Percentiles rank a stretch among this genome's conserved stretches.
Conservation (phyloP, 2,113 vertebrate genomes). For the Crocuta crocuta region DNA sequence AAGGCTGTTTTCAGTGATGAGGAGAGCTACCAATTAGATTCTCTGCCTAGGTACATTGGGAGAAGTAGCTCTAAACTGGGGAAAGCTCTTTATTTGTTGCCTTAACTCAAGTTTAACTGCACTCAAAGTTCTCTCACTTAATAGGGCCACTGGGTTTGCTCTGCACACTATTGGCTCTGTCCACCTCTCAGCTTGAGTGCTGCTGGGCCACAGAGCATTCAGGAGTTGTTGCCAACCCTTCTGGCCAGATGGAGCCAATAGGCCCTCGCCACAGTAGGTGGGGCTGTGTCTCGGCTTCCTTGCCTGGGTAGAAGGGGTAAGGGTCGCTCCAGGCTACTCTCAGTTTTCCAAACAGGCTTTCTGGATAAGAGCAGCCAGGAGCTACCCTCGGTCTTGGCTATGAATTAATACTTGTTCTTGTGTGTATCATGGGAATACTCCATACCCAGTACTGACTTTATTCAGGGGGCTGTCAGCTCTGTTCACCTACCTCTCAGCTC, state of each 20-base stretch:
- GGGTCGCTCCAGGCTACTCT: not conserved
- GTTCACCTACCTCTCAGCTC: not conserved
- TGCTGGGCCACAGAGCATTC: not conserved
- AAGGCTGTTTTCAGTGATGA: not conserved
- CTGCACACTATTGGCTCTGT: not conserved
- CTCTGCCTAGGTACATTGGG: not conserved
- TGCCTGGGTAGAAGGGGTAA: not conserved
- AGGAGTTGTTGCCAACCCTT: not conserved
- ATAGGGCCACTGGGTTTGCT: not conserved
- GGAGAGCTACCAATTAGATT: not conserved
- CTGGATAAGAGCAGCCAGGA: not conserved
- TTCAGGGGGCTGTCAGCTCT: not conserved
- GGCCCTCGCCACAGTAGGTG: not conserved
- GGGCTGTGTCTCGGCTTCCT: not conserved
- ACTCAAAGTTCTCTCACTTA: not conserved
- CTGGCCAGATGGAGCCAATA: not conserved
- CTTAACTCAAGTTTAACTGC: not conserved
- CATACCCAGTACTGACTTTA: not conserved
- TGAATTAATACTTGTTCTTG: not conserved
- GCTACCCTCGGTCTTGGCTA: not conserved
- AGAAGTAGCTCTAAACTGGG: not conserved
- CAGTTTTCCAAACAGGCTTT: not conserved
- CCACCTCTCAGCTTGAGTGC: not conserved
- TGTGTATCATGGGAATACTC: not conserved
- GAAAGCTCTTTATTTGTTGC: not conserved